A percentile compares a stretch with the other conserved stretches of the same genome.
These are phyloP conservation scores for Zenarchopterus dispar DNA, from an alignment of 2,797 vertebrate genomes.

Conservation along the genomic window DNA sequence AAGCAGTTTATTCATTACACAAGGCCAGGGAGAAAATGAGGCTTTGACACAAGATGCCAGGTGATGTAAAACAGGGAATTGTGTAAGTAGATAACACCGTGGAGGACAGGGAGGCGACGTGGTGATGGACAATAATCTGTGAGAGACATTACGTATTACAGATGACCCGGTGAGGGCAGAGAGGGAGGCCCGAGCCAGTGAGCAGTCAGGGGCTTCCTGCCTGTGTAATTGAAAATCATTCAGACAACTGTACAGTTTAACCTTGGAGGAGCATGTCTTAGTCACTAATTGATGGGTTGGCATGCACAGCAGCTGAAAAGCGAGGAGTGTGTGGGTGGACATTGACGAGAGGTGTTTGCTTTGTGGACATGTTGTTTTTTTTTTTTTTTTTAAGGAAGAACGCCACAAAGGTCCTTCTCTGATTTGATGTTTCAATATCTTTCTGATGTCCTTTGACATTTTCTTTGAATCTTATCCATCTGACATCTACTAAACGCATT, in stretches of 20 bases:
- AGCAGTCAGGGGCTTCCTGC: slow-evolving; percentile 68
- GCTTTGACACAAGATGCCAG: slow-evolving; percentile 15
- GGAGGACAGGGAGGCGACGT: slow-evolving; percentile 38
- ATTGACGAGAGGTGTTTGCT: slow-evolving; percentile 18
- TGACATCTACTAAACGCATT: slow-evolving; percentile 11
- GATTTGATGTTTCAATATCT: slow-evolving; percentile 14
- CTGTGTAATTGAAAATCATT: slow-evolving; percentile 84
- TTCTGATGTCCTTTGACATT: slow-evolving; percentile 10
- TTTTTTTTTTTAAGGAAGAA: too few species aligned
- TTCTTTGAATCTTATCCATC: slow-evolving; percentile 23
- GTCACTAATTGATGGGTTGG: slow-evolving; percentile 79
- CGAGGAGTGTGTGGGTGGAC: slow-evolving; percentile 41
- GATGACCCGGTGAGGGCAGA: slow-evolving; percentile 67
- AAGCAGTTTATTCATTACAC: too few species aligned
- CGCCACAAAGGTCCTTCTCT: not conserved
- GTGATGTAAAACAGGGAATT: slow-evolving; percentile 61
- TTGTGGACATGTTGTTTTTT: slow-evolving; percentile 24
- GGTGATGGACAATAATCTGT: slow-evolving; percentile 66
- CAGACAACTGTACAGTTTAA: slow-evolving; percentile 83
- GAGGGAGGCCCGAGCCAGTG: slow-evolving; percentile 49
- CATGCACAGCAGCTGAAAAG: slow-evolving; percentile 63
- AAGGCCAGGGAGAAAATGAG: too few species aligned
- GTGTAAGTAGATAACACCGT: slow-evolving; percentile 63
- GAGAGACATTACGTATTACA: slow-evolving; percentile 60
- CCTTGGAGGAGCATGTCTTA: slow-evolving; percentile 77